phyloP scores from a whole-genome alignment of 2,888 invertebrate species.

The Athrips mouffetella region DNA sequence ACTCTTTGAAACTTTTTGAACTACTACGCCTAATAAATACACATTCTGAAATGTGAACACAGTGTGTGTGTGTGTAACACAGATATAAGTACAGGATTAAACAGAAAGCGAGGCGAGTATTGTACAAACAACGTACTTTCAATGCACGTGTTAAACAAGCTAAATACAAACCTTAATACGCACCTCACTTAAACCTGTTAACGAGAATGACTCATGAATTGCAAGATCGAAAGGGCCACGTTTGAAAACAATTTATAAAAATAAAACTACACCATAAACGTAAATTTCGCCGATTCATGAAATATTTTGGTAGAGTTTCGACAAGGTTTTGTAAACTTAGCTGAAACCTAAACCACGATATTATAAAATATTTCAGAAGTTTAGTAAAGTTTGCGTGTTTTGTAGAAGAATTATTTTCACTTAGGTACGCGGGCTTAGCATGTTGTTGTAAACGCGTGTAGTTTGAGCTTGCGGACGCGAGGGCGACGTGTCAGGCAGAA shows the following conservation, averaged over 20 bases:
- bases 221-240: conserved; percentile 8
- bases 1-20: conserved; percentile 6
- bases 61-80: neutral
- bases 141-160: conserved; percentile 14
- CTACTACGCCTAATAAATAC: neutral
- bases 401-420: conserved; percentile 9
- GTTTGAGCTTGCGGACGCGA: neutral
- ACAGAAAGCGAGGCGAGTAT: neutral
- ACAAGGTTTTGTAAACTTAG: conserved; percentile 2
- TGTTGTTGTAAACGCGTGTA: conserved; percentile 3
- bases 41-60: conserved; percentile 1
- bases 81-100: neutral
- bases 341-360: neutral
- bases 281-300: neutral
- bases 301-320: too few species aligned
- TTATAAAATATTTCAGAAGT: conserved; percentile 5
- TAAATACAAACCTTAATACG: conserved; percentile 12
- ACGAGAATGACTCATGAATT: conserved; percentile 11
- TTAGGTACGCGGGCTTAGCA: neutral
- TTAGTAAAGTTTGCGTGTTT: conserved; percentile 9
- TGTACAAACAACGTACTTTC: conserved; percentile 4
- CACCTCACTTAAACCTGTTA: conserved; percentile 12
- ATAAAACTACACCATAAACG: conserved; percentile 1
- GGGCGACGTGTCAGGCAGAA: neutral
- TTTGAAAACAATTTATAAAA: conserved; percentile 5